Evolutionary conservation across 2,888 invertebrate species (phyloP).

Genomic region (Strigamia crassipes): DNA sequence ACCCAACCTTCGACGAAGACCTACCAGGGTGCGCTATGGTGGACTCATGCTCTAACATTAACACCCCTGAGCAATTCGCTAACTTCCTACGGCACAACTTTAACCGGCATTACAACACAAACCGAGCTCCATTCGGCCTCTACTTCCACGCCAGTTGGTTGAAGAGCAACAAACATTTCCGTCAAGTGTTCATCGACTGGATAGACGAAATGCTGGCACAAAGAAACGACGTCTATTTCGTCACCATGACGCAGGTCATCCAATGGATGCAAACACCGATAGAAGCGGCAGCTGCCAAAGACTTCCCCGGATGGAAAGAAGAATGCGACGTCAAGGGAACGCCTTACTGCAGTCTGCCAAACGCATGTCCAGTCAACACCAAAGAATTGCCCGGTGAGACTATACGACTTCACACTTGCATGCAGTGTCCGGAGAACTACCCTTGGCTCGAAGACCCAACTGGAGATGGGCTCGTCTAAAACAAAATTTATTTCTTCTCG

Average conservation of each 20-base stretch:
- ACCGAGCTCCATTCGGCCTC: constrained; percentile 81
- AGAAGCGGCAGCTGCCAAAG: constrained; percentile 81
- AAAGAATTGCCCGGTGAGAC: constrained; percentile 94
- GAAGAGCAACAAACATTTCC: constrained; percentile 89
- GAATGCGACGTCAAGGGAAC: constrained; percentile 85
- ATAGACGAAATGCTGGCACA: constrained; percentile 86
- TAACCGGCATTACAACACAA: constrained; percentile 88
- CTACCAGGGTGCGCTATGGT: constrained; percentile 91
- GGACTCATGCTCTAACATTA: constrained; percentile 90
- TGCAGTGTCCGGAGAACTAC: constrained; percentile 91
- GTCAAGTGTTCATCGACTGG: constrained; percentile 87
- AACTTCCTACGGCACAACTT: constrained; percentile 89
- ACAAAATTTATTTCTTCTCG: not conserved
- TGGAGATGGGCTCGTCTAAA: constrained; percentile 73
- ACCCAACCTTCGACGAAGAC: constrained; percentile 90
- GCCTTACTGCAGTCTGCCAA: constrained; percentile 84
- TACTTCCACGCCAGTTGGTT: constrained; percentile 96
- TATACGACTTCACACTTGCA: constrained; percentile 88
- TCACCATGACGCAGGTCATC: constrained; percentile 80
- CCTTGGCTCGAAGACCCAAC: constrained; percentile 93
- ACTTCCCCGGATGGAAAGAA: constrained; percentile 78
- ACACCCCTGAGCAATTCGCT: constrained; percentile 85
- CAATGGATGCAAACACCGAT: constrained; percentile 94
- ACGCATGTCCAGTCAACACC: constrained; percentile 86
- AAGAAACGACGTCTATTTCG: constrained; percentile 89